A percentile compares a stretch with the other conserved stretches of the same genome.
Conservation (phyloP, 2,888 invertebrate genomes). For the Nomada goodeniana region DNA sequence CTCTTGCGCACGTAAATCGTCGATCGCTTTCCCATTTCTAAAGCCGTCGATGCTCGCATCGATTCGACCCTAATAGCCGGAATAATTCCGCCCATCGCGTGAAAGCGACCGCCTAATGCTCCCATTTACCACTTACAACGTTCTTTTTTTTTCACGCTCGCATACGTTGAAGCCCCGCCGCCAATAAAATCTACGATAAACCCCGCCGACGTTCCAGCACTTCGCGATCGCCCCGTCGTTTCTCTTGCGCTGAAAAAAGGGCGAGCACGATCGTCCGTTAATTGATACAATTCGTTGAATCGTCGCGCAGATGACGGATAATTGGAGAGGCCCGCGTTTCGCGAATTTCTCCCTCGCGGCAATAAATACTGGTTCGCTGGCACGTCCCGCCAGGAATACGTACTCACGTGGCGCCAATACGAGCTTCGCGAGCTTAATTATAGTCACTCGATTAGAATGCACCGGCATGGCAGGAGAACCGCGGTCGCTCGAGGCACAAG, state of each 20-base stretch:
- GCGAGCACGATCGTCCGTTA: neutral
- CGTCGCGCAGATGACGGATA: neutral
- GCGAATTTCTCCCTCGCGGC: conserved; percentile 23
- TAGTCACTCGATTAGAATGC: conserved; percentile 62
- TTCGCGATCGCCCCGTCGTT: neutral
- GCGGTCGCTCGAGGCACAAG: conserved; percentile 56
- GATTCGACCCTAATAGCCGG: conserved; percentile 60
- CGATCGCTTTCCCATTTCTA: conserved; percentile 54
- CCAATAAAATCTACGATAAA: no score
- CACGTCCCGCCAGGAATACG: conserved; percentile 44
- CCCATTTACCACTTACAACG: conserved; percentile 12
- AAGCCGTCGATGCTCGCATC: conserved; percentile 44
- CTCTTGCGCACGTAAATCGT: conserved; percentile 39
- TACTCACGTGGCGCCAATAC: conserved; percentile 59
- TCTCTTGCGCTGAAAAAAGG: neutral
- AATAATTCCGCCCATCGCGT: conserved; percentile 49
- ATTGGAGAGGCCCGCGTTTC: conserved; percentile 15
- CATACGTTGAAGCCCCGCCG: no score
- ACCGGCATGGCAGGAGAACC: conserved; percentile 38
- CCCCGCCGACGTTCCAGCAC: neutral
- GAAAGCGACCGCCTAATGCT: conserved; percentile 35
- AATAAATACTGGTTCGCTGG: conserved; percentile 35
- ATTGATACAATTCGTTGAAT: conserved; percentile 13
- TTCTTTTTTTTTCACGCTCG: neutral
- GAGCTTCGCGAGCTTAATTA: conserved; percentile 62